These are phyloP conservation scores for Saccostrea glomerata DNA, from an alignment of 1,140 invertebrate species.

Conservation along the genomic window DNA sequence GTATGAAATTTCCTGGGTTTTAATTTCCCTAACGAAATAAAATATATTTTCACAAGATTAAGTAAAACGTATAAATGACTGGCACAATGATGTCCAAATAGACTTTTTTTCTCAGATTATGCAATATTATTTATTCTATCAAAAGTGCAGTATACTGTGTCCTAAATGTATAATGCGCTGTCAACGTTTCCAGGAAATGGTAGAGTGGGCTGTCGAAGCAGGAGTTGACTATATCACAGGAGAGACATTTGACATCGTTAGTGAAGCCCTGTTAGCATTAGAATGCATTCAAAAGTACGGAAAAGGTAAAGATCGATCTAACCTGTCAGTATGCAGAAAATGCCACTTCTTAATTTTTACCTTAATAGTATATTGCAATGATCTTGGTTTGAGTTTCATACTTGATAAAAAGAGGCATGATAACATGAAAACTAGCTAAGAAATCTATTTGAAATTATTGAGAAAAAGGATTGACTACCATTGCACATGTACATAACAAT, in stretches of 20 bases:
- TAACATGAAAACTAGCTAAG: too few relatives aligned
- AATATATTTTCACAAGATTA: background rate
- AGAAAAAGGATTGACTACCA: too few relatives aligned
- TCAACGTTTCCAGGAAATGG: slow-evolving; percentile 64
- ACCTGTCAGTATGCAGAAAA: background rate
- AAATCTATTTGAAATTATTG: too few relatives aligned
- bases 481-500: too few relatives aligned
- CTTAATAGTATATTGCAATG: background rate
- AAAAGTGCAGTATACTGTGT: background rate
- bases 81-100: too few relatives aligned
- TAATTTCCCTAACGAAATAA: background rate
- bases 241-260: slow-evolving; percentile 68
- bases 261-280: slow-evolving; percentile 70
- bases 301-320: slow-evolving; percentile 52
- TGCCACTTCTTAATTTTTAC: too few relatives aligned
- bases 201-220: slow-evolving; percentile 66
- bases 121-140: too few relatives aligned
- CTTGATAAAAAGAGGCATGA: too few relatives aligned
- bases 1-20: too few relatives aligned
- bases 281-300: slow-evolving; percentile 70
- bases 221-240: slow-evolving; percentile 71
- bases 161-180: background rate
- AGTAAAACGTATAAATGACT: background rate
- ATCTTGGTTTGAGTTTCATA: background rate
- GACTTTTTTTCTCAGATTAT: too few relatives aligned